phyloP scores from a whole-genome alignment of 2,113 vertebrate genomes.

The Melanerpes formicivorus region DNA sequence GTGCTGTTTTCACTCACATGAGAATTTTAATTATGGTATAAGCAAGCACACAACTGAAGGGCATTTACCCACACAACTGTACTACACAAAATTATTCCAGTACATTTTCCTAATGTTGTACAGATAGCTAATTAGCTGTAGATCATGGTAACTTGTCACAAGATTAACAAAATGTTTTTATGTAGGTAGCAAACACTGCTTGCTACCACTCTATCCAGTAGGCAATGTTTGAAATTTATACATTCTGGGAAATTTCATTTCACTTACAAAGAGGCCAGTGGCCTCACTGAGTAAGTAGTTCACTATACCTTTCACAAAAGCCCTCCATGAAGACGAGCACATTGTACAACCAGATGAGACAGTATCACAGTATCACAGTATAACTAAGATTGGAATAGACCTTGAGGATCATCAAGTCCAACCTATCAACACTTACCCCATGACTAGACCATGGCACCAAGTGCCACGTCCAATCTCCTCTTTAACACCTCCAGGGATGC shows the following conservation, averaged over 20 bases:
- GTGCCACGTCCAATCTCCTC: too few species aligned
- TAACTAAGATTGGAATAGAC: too few species aligned
- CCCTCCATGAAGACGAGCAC: not conserved
- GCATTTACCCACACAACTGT: not conserved
- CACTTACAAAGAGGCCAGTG: not conserved
- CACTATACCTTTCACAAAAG: not conserved
- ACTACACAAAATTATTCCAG: not conserved
- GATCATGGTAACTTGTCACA: not conserved
- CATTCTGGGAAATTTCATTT: not conserved
- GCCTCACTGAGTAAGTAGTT: not conserved
- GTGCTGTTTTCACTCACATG: not conserved
- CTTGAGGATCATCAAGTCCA: too few species aligned
- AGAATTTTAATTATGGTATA: slow-evolving; percentile 54
- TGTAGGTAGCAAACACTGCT: not conserved
- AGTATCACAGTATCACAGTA: too few species aligned
- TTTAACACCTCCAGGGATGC: too few species aligned
- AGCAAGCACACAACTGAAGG: not conserved
- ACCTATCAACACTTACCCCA: too few species aligned
- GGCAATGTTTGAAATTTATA: not conserved
- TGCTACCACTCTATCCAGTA: not conserved
- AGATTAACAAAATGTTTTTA: slow-evolving; percentile 1
- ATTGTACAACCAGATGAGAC: not conserved
- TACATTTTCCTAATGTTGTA: not conserved
- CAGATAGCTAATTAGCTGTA: slow-evolving; percentile 28
- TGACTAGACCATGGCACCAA: too few species aligned